Percentiles rank a stretch among this genome's conserved stretches.
Evolutionary conservation across 2,888 invertebrate genomes (phyloP).

Genomic region (Orthonychiurus folsomi): DNA sequence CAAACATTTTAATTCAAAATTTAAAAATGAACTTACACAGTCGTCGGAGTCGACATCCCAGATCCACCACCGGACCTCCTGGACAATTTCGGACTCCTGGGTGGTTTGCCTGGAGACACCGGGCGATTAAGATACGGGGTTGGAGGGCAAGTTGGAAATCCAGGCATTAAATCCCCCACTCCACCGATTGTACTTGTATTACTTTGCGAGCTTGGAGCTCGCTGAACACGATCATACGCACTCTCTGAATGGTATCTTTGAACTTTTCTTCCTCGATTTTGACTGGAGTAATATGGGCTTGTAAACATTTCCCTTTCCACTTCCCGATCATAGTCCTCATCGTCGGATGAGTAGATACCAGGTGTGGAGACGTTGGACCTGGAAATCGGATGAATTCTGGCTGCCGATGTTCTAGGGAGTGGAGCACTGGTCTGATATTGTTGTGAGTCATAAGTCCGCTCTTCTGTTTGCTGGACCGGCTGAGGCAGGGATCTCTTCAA

Average conservation of each 20-base stretch:
- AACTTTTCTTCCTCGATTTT: slow-evolving; percentile 23
- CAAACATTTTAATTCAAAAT: too few species aligned
- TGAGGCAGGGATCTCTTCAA: slow-evolving; percentile 29
- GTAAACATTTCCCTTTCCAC: slow-evolving; percentile 28
- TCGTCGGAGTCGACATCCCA: slow-evolving; percentile 47
- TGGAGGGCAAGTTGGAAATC: slow-evolving; percentile 38
- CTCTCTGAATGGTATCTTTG: slow-evolving; percentile 32
- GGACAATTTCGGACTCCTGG: slow-evolving; percentile 54
- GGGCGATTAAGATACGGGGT: slow-evolving; percentile 39
- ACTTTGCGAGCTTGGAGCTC: slow-evolving; percentile 32
- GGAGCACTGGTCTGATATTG: not conserved
- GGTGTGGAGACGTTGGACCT: slow-evolving; percentile 20
- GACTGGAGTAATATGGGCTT: not conserved
- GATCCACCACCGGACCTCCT: slow-evolving; percentile 73
- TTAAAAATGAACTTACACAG: slow-evolving; percentile 17
- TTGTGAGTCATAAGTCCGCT: slow-evolving; percentile 3
- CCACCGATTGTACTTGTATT: slow-evolving; percentile 17
- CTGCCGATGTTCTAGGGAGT: slow-evolving; percentile 4
- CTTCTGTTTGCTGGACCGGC: slow-evolving; percentile 12
- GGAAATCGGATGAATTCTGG: slow-evolving; percentile 5
- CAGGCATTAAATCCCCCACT: slow-evolving; percentile 20
- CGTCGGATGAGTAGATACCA: slow-evolving; percentile 33
- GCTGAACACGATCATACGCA: slow-evolving; percentile 28
- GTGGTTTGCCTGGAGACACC: slow-evolving; percentile 57
- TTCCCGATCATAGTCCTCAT: slow-evolving; percentile 33